These are phyloP conservation scores for Liopterus haemorrhoidalis DNA, from an alignment of 2,888 invertebrate genomes.

Conservation along the genomic window DNA sequence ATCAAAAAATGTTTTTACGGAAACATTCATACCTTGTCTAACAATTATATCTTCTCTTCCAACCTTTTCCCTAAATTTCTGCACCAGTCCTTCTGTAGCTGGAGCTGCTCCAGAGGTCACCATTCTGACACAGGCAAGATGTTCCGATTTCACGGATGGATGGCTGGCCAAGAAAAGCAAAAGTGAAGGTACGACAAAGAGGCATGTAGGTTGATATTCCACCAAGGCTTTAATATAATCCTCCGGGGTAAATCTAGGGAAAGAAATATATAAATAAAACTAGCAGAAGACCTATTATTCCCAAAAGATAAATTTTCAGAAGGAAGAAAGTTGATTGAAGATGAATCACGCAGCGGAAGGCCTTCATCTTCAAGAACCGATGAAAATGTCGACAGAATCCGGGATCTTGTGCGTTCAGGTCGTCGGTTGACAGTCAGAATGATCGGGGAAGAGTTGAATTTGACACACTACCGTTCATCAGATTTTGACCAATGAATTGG, in stretches of 20 bases:
- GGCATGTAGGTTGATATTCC: slow-evolving; percentile 54
- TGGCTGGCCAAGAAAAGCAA: slow-evolving; percentile 68
- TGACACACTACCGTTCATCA: too few relatives aligned
- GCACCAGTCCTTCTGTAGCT: slow-evolving; percentile 56
- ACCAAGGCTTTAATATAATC: slow-evolving; percentile 61
- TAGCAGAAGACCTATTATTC: slow-evolving; percentile 21
- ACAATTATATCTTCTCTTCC: slow-evolving; percentile 42
- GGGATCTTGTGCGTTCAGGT: too few relatives aligned
- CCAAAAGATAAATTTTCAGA: not conserved
- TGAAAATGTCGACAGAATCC: too few relatives aligned
- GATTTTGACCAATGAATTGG: too few relatives aligned
- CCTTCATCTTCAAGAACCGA: too few relatives aligned
- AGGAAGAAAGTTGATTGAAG: too few relatives aligned
- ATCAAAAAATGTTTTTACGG: slow-evolving; percentile 12
- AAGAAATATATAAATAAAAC: slow-evolving; percentile 24
- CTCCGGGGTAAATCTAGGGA: slow-evolving; percentile 68
- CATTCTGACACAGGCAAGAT: slow-evolving; percentile 57
- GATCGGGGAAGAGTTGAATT: too few relatives aligned
- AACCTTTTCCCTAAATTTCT: slow-evolving; percentile 57
- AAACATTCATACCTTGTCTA: slow-evolving; percentile 40
- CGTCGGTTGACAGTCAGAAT: too few relatives aligned
- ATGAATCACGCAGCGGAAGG: too few relatives aligned
- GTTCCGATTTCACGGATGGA: slow-evolving; percentile 60
- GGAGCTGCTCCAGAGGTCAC: slow-evolving; percentile 73
- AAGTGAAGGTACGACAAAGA: slow-evolving; percentile 73